Base-by-base conservation (phyloP, 2,113 vertebrate species). In the Alexandromys fortis region DNA sequence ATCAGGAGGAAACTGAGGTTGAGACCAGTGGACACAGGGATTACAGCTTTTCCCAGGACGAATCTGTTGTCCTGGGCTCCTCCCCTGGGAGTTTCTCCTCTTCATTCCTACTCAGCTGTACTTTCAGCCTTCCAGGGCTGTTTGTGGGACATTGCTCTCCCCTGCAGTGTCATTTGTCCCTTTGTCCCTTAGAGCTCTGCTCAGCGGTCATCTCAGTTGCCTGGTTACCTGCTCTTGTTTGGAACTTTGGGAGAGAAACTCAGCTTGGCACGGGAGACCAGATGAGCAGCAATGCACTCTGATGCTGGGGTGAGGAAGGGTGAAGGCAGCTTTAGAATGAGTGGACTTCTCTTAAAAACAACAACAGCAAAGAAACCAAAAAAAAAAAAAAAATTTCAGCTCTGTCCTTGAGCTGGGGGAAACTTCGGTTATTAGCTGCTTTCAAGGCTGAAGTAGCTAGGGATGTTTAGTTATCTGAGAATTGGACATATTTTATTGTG, bases 261-360 rank as follows among this genome's bases (percentile, higher is more conserved):
- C 24, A 49, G 30, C 65, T 92, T 96, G 82, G 58, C 33, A 42
- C 22, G 7, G 68, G 88, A 96, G 88, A 92, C 68, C 65, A 93
- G 85, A 93, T 77, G 92, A 90, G 38, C 72, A 81, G 72, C 33
- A 88, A 21, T 91, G 45, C 65, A 33, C 61, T 90, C 63, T 61
- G 65, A 58, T 89, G 73, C 47, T 11, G n/a, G 38, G 38, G 38
- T 82, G 13, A 38, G 35, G 22, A 61, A 7, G 58, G 19, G 58
- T 21, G 58, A 58, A 24, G 16, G 47, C 68, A 58, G 16, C 22
- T 24, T 83, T 91, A 76, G 77, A 7, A 28, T 63, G 45, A 89
- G 24, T 78, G 49, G 38, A 55, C 14, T 49, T 45, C 38, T 52
- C 14, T 21, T 52, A 28, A 10, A 13, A 47, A 77, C 28, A 22